phyloP scores from a whole-genome alignment of 2,888 invertebrate species.

The Opisthograptis luteolata region DNA sequence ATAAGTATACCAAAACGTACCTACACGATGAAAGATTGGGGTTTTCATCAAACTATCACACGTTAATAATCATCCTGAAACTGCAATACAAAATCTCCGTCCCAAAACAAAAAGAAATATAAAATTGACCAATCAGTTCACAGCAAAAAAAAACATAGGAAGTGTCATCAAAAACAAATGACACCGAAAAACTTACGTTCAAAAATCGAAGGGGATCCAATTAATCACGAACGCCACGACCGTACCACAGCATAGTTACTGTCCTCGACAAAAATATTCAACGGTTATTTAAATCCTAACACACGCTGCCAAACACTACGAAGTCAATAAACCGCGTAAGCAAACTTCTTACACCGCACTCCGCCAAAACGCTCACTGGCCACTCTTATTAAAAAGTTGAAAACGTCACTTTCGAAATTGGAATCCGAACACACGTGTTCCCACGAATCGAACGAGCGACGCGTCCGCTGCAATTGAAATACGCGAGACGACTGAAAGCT shows the following conservation, averaged over 20 bases:
- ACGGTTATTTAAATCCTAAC: constrained; percentile 56
- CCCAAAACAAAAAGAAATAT: no score
- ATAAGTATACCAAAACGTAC: no score
- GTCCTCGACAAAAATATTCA: constrained; percentile 59
- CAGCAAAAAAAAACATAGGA: neutral
- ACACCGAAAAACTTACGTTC: constrained; percentile 28
- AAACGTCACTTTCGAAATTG: constrained; percentile 36
- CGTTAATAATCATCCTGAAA: no score
- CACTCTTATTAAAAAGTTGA: constrained; percentile 35
- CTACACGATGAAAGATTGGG: no score
- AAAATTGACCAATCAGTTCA: no score
- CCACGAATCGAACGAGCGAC: constrained; percentile 3
- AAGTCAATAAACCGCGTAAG: constrained; percentile 34
- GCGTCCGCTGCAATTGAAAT: constrained; percentile 17
- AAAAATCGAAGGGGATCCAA: constrained; percentile 40
- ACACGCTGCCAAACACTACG: constrained; percentile 52
- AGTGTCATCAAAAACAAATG: neutral
- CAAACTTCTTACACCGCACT: constrained; percentile 22
- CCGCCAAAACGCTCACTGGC: constrained; percentile 13
- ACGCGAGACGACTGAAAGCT: constrained; percentile 34
- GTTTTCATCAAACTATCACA: no score
- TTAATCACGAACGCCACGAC: constrained; percentile 43
- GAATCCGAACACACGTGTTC: constrained; percentile 30
- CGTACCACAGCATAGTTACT: constrained; percentile 33
- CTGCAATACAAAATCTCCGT: no score